Conservation (phyloP, 2,113 vertebrate species). For the Empidonax traillii region DNA sequence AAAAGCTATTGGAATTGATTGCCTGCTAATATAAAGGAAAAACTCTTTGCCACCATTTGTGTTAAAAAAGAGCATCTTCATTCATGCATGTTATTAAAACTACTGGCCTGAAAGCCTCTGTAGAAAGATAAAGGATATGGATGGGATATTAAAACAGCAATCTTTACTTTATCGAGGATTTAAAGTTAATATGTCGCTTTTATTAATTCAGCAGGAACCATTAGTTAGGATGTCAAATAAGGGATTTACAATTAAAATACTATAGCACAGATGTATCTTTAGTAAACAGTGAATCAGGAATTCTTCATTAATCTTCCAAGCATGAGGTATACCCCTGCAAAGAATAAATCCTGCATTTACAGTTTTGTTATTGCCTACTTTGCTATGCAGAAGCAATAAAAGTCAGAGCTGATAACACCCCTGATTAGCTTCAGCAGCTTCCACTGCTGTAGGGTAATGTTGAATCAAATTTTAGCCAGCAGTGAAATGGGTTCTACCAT, state of each 20-base stretch:
- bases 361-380: slow-evolving; percentile 61
- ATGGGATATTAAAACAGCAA: slow-evolving; percentile 81
- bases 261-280: slow-evolving; percentile 69
- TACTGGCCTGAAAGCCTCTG: slow-evolving; percentile 82
- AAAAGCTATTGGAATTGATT: slow-evolving; percentile 91
- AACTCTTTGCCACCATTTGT: slow-evolving; percentile 80
- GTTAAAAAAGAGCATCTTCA: slow-evolving; percentile 83
- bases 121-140: slow-evolving; percentile 83
- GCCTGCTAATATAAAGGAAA: slow-evolving; percentile 86
- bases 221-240: slow-evolving; percentile 81
- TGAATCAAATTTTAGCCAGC: slow-evolving; percentile 24
- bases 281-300: slow-evolving; percentile 74
- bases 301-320: slow-evolving; percentile 77
- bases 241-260: slow-evolving; percentile 78
- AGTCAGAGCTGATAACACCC: slow-evolving; percentile 44
- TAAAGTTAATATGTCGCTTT: slow-evolving; percentile 81
- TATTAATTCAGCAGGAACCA: slow-evolving; percentile 77
- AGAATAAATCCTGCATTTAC: slow-evolving; percentile 60
- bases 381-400: slow-evolving; percentile 51
- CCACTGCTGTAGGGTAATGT: background rate
- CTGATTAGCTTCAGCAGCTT: slow-evolving; percentile 56
- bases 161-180: slow-evolving; percentile 79
- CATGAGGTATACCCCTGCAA: slow-evolving; percentile 47
- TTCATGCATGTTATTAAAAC: slow-evolving; percentile 95
- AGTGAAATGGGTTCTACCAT: background rate